Base-by-base conservation (phyloP, 2,113 vertebrate genomes). In the Pelecanus crispus region DNA sequence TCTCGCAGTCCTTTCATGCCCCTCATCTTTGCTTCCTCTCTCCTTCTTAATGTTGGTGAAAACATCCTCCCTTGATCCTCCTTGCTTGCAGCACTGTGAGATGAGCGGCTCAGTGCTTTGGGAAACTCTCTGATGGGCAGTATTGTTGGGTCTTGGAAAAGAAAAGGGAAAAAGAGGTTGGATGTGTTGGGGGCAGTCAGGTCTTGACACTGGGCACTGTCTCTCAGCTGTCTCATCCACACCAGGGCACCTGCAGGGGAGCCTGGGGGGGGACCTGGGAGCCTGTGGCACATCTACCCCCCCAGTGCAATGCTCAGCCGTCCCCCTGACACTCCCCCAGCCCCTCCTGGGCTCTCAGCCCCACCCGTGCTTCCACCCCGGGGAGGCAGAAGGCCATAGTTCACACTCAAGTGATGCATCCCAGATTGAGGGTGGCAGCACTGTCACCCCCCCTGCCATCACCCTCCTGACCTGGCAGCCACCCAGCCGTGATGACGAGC, bases 241-340 rank as follows among this genome's bases (percentile, higher is more conserved):
- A 6, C 24, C 70, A 32, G 21, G 62, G 7, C 5, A 2, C 50
- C 50, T 36, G 38, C 26, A 61, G 82, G n/a, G 15, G 25, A 28
- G 50, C 3, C 42, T 13, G 13, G 42, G 42, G 3, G 47, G 32
- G 34, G 4, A 13, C 25, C 15, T 11, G 13, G 26, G 56, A 17
- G 52, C 52, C 34, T 55, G 38, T 36, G 66, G 42, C 52, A 55
- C n/a, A 24, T 18, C 70, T 75, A 38, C 9, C 9, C 5, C 65
- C 20, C n/a, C 1, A 1, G 3, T 11, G 44, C 0, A 2, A n/a
- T 59, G 59, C 28, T 72, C 81, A 8, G 29, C 16, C 5, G 3
- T 11, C 18, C 53, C 53, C n/a, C 13, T 9, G 6, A 29, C 0
- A 5, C 15, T 63, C 32, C 14, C 18, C 14, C 31, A 17, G 58